Evolutionary conservation across 2,113 vertebrate genomes (phyloP).

Genomic region (Hippocampus mohnikei): DNA sequence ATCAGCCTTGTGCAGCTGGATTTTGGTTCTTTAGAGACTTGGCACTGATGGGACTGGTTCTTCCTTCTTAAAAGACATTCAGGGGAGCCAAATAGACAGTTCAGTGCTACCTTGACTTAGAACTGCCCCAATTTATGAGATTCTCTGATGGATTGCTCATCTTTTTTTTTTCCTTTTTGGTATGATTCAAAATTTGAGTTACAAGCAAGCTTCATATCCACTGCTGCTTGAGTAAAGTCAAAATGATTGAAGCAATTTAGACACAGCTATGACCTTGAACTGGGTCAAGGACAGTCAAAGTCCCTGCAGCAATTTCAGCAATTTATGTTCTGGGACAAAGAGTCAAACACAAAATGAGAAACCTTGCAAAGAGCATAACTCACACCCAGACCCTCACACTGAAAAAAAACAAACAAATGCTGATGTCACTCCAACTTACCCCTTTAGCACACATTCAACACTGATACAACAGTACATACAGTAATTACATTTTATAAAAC

Average conservation of each 20-base stretch:
- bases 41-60: constrained; percentile 17
- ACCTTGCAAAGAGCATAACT: neutral
- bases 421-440: neutral
- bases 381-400: neutral
- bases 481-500: too few relatives aligned
- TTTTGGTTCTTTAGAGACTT: constrained; percentile 44
- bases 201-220: neutral
- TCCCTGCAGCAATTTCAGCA: too few relatives aligned
- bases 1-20: constrained; percentile 43
- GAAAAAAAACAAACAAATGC: neutral
- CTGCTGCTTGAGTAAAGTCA: neutral
- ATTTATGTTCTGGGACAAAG: neutral
- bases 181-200: neutral
- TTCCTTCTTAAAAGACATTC: constrained; percentile 39
- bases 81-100: constrained; percentile 8
- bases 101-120: neutral
- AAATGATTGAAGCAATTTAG: neutral
- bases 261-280: too few relatives aligned
- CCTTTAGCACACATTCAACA: neutral
- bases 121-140: neutral
- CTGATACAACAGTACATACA: too few relatives aligned
- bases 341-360: neutral
- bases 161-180: neutral
- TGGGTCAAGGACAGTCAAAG: too few relatives aligned
- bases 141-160: neutral